Percentiles rank a stretch among this genome's conserved stretches.
phyloP scores from a whole-genome alignment of 2,113 vertebrate genomes.

The Lates calcarifer region DNA sequence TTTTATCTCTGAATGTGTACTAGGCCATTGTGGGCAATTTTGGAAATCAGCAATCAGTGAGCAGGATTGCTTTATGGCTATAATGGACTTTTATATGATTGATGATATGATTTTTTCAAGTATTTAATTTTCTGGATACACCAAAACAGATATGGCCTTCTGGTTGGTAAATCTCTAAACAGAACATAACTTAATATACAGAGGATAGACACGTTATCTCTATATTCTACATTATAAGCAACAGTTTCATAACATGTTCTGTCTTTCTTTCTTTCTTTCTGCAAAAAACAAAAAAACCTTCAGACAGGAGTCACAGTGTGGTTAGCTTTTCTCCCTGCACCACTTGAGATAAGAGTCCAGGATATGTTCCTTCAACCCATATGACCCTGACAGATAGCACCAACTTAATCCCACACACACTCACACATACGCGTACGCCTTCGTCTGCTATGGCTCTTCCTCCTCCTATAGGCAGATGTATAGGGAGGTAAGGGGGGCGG shows the following conservation, averaged over 20 bases:
- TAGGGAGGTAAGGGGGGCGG: slow-evolving; percentile 73
- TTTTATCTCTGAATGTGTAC: not conserved
- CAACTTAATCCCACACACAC: slow-evolving; percentile 51
- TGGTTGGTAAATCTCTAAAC: not conserved
- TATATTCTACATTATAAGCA: not conserved
- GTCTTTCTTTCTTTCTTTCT: slow-evolving; percentile 14
- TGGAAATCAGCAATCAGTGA: not conserved
- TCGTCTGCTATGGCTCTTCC: slow-evolving; percentile 70
- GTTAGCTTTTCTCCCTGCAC: slow-evolving; percentile 53
- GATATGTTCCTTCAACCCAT: slow-evolving; percentile 78
- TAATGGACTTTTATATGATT: not conserved
- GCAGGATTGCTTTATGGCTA: not conserved
- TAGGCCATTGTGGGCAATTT: not conserved
- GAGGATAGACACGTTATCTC: not conserved
- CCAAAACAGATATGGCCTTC: not conserved
- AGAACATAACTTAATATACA: not conserved
- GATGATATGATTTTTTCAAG: slow-evolving; percentile 1
- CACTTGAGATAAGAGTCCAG: slow-evolving; percentile 78
- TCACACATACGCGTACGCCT: slow-evolving; percentile 44
- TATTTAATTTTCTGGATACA: slow-evolving; percentile 9
- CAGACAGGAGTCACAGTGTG: slow-evolving; percentile 12
- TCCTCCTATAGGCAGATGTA: slow-evolving; percentile 81
- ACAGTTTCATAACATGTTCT: not conserved
- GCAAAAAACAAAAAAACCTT: not conserved
- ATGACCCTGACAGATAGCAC: slow-evolving; percentile 77